Evolutionary conservation across 2,113 vertebrate species (phyloP).

Genomic region (Cranoglanis bouderius): DNA sequence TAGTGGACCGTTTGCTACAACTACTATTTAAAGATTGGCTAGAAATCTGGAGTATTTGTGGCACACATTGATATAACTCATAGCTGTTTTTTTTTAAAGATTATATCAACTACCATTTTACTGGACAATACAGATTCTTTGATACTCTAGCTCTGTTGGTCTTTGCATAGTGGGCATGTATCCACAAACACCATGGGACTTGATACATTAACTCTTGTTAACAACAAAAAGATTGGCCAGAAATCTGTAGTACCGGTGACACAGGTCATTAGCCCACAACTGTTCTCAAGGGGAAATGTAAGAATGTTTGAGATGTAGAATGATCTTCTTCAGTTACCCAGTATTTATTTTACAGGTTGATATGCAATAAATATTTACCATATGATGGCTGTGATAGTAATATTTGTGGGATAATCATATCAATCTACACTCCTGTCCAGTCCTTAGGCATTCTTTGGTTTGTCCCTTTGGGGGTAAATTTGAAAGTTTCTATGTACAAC

Average conservation of each 20-base stretch:
- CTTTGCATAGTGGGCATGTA: slow-evolving; percentile 39
- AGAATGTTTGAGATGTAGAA: not conserved
- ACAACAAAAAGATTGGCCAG: slow-evolving; percentile 35
- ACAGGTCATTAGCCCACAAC: not conserved
- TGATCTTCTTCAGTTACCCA: not conserved
- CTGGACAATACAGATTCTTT: slow-evolving; percentile 36
- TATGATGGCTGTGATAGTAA: not conserved
- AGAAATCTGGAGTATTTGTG: no score
- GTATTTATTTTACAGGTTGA: not conserved
- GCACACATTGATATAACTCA: not conserved
- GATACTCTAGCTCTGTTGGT: slow-evolving; percentile 30
- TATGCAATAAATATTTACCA: not conserved
- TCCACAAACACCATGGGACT: slow-evolving; percentile 41
- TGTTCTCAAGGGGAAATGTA: not conserved
- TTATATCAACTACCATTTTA: not conserved
- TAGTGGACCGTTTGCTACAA: not conserved
- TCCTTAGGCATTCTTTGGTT: not conserved
- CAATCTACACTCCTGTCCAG: not conserved
- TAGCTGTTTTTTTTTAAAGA: not conserved
- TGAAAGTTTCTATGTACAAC: not conserved
- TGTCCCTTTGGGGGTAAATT: not conserved
- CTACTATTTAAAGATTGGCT: not conserved
- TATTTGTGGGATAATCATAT: not conserved
- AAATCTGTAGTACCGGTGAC: slow-evolving; percentile 18
- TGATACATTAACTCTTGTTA: slow-evolving; percentile 18